Conservation (phyloP, 2,888 invertebrate genomes). For the Gryllus longicercus region DNA sequence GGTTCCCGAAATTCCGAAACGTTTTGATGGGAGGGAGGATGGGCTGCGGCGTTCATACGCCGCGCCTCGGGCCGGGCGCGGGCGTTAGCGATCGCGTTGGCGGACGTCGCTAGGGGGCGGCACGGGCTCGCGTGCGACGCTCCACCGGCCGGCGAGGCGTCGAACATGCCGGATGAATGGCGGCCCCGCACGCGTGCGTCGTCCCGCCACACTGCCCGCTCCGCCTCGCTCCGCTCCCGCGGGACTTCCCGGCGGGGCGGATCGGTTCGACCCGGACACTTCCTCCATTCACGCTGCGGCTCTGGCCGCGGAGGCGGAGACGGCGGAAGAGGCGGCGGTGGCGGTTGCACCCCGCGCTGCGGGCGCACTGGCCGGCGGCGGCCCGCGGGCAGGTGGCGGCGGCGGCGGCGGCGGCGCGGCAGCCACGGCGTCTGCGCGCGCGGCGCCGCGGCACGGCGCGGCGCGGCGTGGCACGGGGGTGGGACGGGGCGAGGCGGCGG, state of each 20-base stretch:
- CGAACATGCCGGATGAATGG: no score
- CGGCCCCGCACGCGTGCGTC: no score
- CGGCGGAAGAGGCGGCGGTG: not conserved
- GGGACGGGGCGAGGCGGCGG: not conserved
- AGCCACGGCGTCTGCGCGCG: conserved; percentile 8
- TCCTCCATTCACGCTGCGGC: not conserved
- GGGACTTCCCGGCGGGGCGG: not conserved
- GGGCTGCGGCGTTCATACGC: no score
- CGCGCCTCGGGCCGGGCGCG: no score
- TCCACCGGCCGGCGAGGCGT: no score
- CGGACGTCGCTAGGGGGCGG: no score
- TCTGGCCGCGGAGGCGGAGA: not conserved
- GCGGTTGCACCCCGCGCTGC: not conserved
- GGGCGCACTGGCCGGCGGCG: not conserved
- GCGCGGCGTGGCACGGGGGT: not conserved
- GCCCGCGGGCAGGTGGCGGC: not conserved
- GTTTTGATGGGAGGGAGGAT: no score
- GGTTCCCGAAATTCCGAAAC: no score
- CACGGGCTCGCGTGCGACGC: no score
- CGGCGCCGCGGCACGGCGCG: not conserved
- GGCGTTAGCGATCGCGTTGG: no score
- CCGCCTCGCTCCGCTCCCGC: not conserved
- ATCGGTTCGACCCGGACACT: not conserved
- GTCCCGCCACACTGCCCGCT: no score
- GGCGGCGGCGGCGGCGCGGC: not conserved